A percentile compares a stretch with the other conserved stretches of the same genome.
phyloP scores from a whole-genome alignment of 2,888 invertebrate genomes.

The Endomychus coccineus region DNA sequence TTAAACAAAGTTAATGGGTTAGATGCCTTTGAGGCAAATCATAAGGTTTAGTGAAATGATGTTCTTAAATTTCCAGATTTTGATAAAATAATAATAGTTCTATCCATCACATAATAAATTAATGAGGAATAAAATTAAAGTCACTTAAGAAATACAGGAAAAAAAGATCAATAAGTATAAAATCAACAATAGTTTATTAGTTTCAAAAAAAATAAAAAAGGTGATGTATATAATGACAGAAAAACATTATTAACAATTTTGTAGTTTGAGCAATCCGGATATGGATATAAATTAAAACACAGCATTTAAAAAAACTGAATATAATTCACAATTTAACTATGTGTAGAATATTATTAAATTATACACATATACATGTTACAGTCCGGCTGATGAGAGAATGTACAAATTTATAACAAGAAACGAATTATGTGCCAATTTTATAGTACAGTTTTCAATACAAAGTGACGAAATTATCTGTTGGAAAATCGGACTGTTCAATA shows the following conservation, averaged over 20 bases:
- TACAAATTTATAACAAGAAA: constrained; percentile 31
- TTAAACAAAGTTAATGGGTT: too few species aligned
- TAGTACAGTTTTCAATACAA: constrained; percentile 25
- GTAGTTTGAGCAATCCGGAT: constrained; percentile 12
- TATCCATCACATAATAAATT: too few species aligned
- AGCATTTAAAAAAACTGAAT: constrained; percentile 35
- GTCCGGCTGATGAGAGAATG: constrained; percentile 34
- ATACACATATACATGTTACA: constrained; percentile 48
- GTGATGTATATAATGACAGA: constrained; percentile 14
- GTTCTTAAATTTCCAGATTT: too few species aligned
- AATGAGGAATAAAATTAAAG: too few species aligned
- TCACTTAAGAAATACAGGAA: too few species aligned
- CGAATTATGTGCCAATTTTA: constrained; percentile 34
- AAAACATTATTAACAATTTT: constrained; percentile 12
- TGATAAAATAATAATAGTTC: too few species aligned
- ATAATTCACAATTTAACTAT: constrained; percentile 36
- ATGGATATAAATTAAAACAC: constrained; percentile 14
- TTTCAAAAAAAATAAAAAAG: constrained; percentile 15
- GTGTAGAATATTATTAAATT: constrained; percentile 46
- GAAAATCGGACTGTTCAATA: constrained; percentile 7
- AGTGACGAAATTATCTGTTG: constrained; percentile 20
- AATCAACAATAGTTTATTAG: constrained; percentile 16
- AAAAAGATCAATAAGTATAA: constrained; percentile 6
- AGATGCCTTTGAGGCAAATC: too few species aligned
- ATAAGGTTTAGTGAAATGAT: too few species aligned